Evolutionary conservation across 2,888 invertebrate genomes (phyloP), one percentile per base, ranked within the genome.

Genomic region (Spilarctia lutea): DNA sequence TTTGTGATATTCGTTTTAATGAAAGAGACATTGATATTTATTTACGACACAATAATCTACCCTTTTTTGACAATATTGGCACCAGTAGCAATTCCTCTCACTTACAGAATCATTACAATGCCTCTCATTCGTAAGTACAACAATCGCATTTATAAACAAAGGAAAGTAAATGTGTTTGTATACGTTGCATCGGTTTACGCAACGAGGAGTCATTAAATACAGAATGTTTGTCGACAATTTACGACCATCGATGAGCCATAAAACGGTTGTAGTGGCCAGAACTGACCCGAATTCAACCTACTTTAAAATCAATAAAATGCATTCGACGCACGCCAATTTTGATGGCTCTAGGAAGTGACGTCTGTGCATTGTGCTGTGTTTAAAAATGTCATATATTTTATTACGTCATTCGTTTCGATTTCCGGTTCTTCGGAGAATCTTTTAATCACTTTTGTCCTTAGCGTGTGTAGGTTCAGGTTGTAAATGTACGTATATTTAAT

Each of bases 161-260:
- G 30, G 18, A 30, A 30, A 30, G 63, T 27, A 18, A n/a, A 30
- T 63, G 30, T 30, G 30, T 63, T 63, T 42, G 65, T 65, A 30
- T 67, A 75, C 68, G 71, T 66, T 76, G 76, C 77, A 68, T 74
- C 63, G 75, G 79, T 82, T 85, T 85, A 81, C 80, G 80, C 75
- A 84, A 85, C 71, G 20, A 42, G 30, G 71, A 18, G 72, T 71
- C 65, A 79, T 85, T 80, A 86, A 84, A 81, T 79, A 72, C 79
- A 76, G 73, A 86, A 81, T 81, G 86, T 83, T 80, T 83, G 84
- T 76, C 66, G 73, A 80, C 77, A 78, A 24, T 87, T 87, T 86
- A 87, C 83, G 87, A 84, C 66, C 74, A 45, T 84, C 85, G 84
- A 85, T 83, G 78, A 79, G 68, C 78, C 52, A 79, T 86, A 81